Percentiles rank a stretch among this genome's conserved stretches.
Conservation (phyloP, 2,888 invertebrate genomes). For the Lasioglossum calceatum region DNA sequence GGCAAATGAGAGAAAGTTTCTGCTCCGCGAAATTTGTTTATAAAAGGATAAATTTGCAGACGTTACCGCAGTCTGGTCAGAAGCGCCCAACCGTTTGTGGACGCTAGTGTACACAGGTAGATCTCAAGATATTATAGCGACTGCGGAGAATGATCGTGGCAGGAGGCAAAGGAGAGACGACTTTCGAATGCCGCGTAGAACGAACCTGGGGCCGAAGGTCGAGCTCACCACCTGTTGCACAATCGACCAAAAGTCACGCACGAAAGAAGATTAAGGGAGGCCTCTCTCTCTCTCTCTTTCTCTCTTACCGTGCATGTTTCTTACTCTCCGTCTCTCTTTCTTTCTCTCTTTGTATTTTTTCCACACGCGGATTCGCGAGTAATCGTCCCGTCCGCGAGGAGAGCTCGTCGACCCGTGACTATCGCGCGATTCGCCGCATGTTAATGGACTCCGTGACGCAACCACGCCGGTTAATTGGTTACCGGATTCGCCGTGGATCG, state of each 20-base stretch:
- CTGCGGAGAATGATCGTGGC: constrained; percentile 16
- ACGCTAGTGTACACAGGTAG: neutral
- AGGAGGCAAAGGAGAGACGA: constrained; percentile 35
- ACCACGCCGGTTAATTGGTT: constrained; percentile 36
- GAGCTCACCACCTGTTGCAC: constrained; percentile 69
- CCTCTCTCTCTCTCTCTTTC: neutral
- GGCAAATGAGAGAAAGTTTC: neutral
- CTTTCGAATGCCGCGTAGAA: constrained; percentile 58
- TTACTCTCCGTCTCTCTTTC: neutral
- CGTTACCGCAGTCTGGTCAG: neutral
- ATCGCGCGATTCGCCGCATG: constrained; percentile 39
- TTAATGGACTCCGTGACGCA: constrained; percentile 44
- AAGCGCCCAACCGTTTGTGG: neutral
- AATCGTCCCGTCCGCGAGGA: constrained; percentile 42
- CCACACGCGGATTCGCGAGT: constrained; percentile 21
- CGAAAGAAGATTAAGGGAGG: constrained; percentile 67
- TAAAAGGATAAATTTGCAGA: neutral
- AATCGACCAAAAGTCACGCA: constrained; percentile 70
- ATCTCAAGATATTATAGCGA: neutral
- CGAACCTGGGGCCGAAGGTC: constrained; percentile 62
- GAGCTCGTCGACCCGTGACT: constrained; percentile 48
- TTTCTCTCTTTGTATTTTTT: neutral
- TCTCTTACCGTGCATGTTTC: neutral
- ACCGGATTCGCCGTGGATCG: constrained; percentile 2
- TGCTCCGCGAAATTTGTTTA: neutral